Evolutionary conservation across 2,888 invertebrate species (phyloP), one percentile per base, ranked within the genome.

Genomic region (Torymus aiolomorphi): DNA sequence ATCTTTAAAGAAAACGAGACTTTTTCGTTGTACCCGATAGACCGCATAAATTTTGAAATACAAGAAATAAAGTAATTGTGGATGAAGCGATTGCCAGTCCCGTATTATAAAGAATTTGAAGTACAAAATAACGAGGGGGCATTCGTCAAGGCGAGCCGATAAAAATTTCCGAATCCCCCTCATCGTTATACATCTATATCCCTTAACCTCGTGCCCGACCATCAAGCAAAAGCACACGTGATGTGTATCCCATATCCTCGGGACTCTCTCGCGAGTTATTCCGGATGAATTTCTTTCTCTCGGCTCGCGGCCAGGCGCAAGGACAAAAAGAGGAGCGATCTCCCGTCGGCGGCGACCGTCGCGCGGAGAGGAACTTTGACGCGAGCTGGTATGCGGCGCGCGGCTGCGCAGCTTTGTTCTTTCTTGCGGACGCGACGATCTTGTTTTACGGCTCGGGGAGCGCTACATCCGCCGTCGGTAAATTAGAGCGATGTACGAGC

Each of bases 381-480:
- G 59, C 75, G 51, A 51, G 14, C 24, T 52, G 77, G 71, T 66
- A 72, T 72, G 71, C 71, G 71, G 14, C 31, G 59, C 24, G 74
- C 79, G 79, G 74, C 63, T 57, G 31, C 31, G 5, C 31, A 31
- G 74, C 79, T 79, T 79, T 70, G 79, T 75, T 79, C 79, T 79
- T 75, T 78, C 70, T 57, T 76, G 42, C 66, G 59, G 49, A 10
- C 65, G 12, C 5, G 66, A 54, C 31, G 69, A 69, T 69, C 69
- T 70, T 13, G 70, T 70, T 70, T 70, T 70, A 70, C 42, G 59
- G 42, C 3, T 16, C 51, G 18, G 42, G 8, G 42, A 42, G 42
- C 42, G 8, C 42, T 1, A 8, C 42, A 42, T 5, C 5, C 42
- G 8, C 42, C 42, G 8, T 42, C 42, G 8, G 62, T 74, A 70